phyloP scores from a whole-genome alignment of 2,888 invertebrate species.

The Rugalucina vietnamica region DNA sequence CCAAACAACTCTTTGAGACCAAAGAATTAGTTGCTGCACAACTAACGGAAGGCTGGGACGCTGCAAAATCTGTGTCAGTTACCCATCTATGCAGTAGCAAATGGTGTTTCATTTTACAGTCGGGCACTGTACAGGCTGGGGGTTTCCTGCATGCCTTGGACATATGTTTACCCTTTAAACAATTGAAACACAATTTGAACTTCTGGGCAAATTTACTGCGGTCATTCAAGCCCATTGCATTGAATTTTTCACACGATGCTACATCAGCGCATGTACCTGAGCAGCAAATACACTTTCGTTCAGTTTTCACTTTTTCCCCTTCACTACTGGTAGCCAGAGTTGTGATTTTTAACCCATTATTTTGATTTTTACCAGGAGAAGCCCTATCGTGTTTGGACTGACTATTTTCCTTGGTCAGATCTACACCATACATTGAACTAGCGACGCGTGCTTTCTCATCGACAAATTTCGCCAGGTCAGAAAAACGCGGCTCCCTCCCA shows the following conservation, averaged over 20 bases:
- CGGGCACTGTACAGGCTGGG: no score
- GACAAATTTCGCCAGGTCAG: constrained; percentile 29
- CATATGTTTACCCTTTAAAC: no score
- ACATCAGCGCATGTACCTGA: constrained; percentile 19
- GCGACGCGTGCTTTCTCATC: constrained; percentile 31
- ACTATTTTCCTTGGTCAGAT: constrained; percentile 17
- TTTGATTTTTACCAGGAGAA: not conserved
- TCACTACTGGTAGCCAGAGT: not conserved
- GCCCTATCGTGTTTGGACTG: not conserved
- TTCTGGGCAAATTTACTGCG: no score
- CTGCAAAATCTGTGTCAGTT: no score
- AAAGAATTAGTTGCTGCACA: no score
- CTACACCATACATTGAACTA: constrained; percentile 33
- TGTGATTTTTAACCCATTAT: not conserved
- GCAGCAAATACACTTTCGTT: constrained; percentile 27
- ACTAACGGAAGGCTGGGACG: no score
- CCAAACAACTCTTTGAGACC: no score
- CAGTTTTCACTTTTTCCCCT: not conserved
- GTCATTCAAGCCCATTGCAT: not conserved
- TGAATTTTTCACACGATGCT: constrained; percentile 25
- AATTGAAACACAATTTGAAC: no score
- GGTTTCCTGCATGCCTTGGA: no score
- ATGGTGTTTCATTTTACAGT: no score
- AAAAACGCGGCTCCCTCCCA: constrained; percentile 36
- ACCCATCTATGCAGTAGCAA: no score